A percentile compares a stretch with the other conserved stretches of the same genome.
These are phyloP conservation scores for Microctonus hyperodae DNA, from an alignment of 2,888 invertebrate genomes.

Conservation along the genomic window DNA sequence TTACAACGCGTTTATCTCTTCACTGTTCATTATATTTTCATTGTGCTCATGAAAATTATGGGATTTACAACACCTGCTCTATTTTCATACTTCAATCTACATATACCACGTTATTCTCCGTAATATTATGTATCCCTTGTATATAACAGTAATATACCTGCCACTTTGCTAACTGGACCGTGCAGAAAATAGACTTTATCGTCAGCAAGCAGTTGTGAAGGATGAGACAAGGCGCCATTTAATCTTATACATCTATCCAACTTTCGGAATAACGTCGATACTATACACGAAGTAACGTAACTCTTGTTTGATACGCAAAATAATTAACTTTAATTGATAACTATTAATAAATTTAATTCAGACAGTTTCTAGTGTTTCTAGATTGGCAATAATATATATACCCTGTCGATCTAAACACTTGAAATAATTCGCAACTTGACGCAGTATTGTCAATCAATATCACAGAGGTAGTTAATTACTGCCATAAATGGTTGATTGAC, in stretches of 20 bases:
- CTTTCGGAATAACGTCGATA: not conserved
- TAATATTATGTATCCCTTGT: not conserved
- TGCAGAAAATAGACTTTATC: conserved; percentile 24
- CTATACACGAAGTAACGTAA: not conserved
- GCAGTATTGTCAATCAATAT: not conserved
- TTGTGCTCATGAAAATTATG: conserved; percentile 2
- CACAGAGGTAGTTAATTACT: not conserved
- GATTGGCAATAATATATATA: not conserved
- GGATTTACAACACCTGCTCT: conserved; percentile 9
- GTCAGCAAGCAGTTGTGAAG: conserved; percentile 10
- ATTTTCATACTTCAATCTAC: not conserved
- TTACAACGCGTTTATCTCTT: not conserved
- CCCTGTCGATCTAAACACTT: not conserved
- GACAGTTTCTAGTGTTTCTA: too few species aligned
- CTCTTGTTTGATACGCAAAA: not conserved
- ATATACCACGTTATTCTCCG: not conserved
- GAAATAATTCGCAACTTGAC: not conserved
- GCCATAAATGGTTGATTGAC: not conserved
- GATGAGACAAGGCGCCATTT: not conserved
- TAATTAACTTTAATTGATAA: not conserved
- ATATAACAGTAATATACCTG: conserved; percentile 6
- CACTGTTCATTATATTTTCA: not conserved
- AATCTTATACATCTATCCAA: conserved; percentile 3
- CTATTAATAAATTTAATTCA: not conserved
- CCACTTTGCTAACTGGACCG: conserved; percentile 23